Evolutionary conservation across 2,888 invertebrate genomes (phyloP).

Genomic region (Drosophila paramelanica): DNA sequence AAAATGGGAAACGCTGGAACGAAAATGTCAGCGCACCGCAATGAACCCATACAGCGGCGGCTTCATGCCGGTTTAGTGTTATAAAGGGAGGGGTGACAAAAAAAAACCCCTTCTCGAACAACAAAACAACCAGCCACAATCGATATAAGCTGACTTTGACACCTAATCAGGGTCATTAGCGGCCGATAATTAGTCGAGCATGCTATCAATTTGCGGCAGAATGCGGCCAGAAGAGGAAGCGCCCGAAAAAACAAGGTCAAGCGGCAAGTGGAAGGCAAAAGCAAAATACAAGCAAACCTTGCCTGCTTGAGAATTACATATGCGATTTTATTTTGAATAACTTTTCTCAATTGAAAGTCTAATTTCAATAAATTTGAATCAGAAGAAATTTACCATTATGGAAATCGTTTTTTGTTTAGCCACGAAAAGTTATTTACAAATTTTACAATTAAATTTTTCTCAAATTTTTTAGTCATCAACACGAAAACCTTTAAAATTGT

Average conservation of each 20-base stretch:
- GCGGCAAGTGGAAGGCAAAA: constrained; percentile 11
- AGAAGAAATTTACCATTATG: too few relatives aligned
- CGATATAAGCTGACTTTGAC: constrained; percentile 77
- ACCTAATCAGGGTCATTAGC: constrained; percentile 61
- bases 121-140: constrained; percentile 30
- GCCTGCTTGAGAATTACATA: neutral
- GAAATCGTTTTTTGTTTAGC: too few relatives aligned
- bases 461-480: neutral
- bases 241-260: constrained; percentile 23
- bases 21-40: constrained; percentile 35
- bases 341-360: too few relatives aligned
- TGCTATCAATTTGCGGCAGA: constrained; percentile 57
- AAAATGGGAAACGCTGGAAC: constrained; percentile 18
- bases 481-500: neutral
- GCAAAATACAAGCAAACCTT: neutral
- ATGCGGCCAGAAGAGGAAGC: constrained; percentile 16
- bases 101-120: neutral
- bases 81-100: neutral
- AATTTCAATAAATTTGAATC: too few relatives aligned
- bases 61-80: constrained; percentile 5
- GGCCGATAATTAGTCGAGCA: constrained; percentile 51
- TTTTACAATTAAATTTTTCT: too few relatives aligned
- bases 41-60: constrained; percentile 57
- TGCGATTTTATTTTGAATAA: too few relatives aligned
- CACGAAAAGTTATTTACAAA: too few relatives aligned